Base-by-base conservation (phyloP, 64 coral and sea anemone species). In the Montipora capricornis region DNA sequence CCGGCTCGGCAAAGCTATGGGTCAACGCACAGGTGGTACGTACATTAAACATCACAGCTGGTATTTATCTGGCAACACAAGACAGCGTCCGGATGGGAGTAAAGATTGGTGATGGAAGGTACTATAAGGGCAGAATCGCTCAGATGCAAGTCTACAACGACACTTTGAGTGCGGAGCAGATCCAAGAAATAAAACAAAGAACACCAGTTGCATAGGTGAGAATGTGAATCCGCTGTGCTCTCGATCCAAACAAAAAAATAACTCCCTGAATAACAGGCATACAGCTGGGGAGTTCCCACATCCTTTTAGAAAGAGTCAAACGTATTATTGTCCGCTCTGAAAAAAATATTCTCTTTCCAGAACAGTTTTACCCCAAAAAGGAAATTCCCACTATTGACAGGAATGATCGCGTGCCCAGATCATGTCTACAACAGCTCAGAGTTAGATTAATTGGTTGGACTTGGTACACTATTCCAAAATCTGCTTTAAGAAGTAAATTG, bases 131-230 rank as follows among this genome's bases (percentile, higher is more conserved):
- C 4, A 84, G 81, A 24, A 47, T 84, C 11, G 55, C 81, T 8
- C 37, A 68, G 20, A 84, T 84, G 81, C 81, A 84, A 37, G 57
- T 84, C 9, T 84, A 84, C 24, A 47, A 68, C 24, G 81, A 45
- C 1, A 59, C 81, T 7, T 20, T 84, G 55, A 64, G n/a, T 14
- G 22, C 62, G 44, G 11, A 84, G 13, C 81, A 84, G 47, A 84
- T 84, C 50, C 77, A 52, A 19, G 47, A 44, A 5, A 79, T 79
- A 15, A 6, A 51, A 79, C 5, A 49, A 5, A 79, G 48, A n/a
- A 79, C 46, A 8, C 19, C 29, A 19, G 15, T 16, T 79, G 16
- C 15, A 15, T n/a, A 48, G 77, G 77, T 79, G 15, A 51, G 48
- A 19, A 52, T 50, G 45, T n/a, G 74, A 76, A 15, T 66, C 61